phyloP scores from a whole-genome alignment of 2,113 vertebrate genomes.

The Sialia sialis region DNA sequence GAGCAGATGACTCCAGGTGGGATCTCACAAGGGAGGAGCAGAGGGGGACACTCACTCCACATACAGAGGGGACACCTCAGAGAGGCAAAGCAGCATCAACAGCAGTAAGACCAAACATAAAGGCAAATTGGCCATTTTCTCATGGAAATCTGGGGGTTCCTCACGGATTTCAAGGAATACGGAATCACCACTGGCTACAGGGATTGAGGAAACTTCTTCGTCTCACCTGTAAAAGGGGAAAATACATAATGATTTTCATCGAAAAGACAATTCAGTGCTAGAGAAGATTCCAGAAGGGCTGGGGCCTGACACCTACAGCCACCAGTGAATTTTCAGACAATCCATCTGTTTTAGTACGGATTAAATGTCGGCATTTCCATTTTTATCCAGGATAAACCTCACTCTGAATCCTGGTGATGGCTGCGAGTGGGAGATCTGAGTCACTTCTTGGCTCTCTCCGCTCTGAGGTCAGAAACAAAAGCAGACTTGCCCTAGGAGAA shows the following conservation, averaged over 20 bases:
- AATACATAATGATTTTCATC: background rate
- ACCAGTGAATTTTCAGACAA: background rate
- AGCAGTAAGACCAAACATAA: background rate
- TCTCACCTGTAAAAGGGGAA: background rate
- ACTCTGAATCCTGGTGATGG: rapidly evolving
- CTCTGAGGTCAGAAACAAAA: slow-evolving; percentile 4
- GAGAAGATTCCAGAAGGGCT: background rate
- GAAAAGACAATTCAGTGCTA: rapidly evolving
- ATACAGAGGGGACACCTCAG: background rate
- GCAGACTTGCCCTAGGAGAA: background rate
- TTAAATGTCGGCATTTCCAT: background rate
- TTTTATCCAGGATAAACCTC: background rate
- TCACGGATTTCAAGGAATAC: background rate
- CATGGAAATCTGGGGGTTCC: background rate
- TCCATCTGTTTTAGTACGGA: background rate
- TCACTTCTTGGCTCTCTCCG: background rate
- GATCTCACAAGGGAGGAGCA: rapidly evolving
- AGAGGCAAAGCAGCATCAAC: background rate
- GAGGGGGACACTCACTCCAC: background rate
- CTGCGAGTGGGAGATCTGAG: background rate
- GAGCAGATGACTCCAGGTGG: background rate
- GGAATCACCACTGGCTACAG: rapidly evolving
- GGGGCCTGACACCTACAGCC: background rate
- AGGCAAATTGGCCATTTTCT: background rate
- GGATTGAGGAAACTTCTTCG: background rate